phyloP scores from a whole-genome alignment of 2,113 vertebrate genomes.

The Hydrolagus affinis region DNA sequence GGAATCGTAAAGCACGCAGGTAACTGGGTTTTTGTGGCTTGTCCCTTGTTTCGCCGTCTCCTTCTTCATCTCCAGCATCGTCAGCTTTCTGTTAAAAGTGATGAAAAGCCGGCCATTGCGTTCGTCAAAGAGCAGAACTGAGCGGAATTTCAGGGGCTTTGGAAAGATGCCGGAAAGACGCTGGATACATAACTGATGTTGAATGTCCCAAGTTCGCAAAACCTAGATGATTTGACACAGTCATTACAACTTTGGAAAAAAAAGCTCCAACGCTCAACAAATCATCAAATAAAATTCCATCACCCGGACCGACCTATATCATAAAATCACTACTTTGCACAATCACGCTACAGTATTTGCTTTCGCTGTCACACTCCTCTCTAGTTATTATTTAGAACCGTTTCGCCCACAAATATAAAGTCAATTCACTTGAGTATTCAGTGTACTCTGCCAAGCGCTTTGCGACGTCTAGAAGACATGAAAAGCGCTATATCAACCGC shows the following conservation, averaged over 20 bases:
- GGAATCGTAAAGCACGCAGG: constrained; percentile 54
- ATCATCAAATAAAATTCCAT: background rate
- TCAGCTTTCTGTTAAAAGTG: constrained; percentile 51
- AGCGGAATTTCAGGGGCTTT: constrained; percentile 48
- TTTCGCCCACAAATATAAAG: too few species aligned
- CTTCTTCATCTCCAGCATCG: constrained; percentile 50
- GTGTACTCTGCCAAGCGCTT: too few species aligned
- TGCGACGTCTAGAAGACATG: too few species aligned
- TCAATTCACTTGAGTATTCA: too few species aligned
- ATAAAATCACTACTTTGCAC: background rate
- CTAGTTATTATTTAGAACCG: background rate
- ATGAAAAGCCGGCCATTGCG: constrained; percentile 44
- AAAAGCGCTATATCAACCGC: too few species aligned
- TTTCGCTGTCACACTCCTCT: background rate
- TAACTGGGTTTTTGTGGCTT: constrained; percentile 56
- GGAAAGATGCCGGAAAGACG: constrained; percentile 49
- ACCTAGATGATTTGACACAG: constrained; percentile 41
- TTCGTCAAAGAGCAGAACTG: constrained; percentile 52
- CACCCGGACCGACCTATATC: background rate
- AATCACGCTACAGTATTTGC: background rate
- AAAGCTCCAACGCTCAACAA: background rate
- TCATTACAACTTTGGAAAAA: background rate
- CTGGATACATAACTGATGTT: constrained; percentile 51
- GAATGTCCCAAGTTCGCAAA: constrained; percentile 52
- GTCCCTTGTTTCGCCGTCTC: constrained; percentile 45